Evolutionary conservation across 2,888 invertebrate species (phyloP), one percentile per base, ranked within the genome.

Genomic region (Pogonocherus hispidulus): DNA sequence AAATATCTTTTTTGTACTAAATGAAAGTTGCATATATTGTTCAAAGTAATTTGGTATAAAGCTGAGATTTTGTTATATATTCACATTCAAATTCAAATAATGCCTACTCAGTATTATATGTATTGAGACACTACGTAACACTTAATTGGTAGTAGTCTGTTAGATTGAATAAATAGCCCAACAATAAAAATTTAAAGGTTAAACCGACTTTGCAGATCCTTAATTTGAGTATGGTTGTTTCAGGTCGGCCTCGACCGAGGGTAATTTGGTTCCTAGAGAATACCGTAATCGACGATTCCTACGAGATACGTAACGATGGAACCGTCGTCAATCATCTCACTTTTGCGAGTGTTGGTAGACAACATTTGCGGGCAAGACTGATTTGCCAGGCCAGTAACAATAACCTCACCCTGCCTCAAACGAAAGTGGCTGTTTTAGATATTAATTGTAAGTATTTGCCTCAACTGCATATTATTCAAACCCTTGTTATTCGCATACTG

Each of bases 371-470:
- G 85, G 90, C 93, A 67, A 89, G 94, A 79, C 91, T 95, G 80
- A 91, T 94, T 79, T 96, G 96, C 86, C 94, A 95, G 86, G 95
- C 96, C 23, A 92, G 92, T 79, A 96, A 96, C 85, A 96, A 94
- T 74, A 94, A 94, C 85, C 87, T 95, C 78, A 92, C 93, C 47
- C 91, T 91, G 57, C 93, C 96, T 8, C 91, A 92, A 82, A 91
- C 92, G 78, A 93, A 92, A 86, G 90, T 93, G 75, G 90, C 94
- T 80, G 91, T 94, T 77, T 87, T 96, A 84, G 93, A 95, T 86
- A 90, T 95, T 75, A 94, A 95, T 86, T 88, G 95, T 95, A 87
- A 94, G 95, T 94, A 81, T 64, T 72, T 56, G 23, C 23, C 4
- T 6, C 23, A n/a, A n/a, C n/a, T n/a, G n/a, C n/a, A n/a, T n/a